These are phyloP conservation scores for Drosophila aldrichi DNA, from an alignment of 2,888 invertebrate species.

Conservation along the genomic window DNA sequence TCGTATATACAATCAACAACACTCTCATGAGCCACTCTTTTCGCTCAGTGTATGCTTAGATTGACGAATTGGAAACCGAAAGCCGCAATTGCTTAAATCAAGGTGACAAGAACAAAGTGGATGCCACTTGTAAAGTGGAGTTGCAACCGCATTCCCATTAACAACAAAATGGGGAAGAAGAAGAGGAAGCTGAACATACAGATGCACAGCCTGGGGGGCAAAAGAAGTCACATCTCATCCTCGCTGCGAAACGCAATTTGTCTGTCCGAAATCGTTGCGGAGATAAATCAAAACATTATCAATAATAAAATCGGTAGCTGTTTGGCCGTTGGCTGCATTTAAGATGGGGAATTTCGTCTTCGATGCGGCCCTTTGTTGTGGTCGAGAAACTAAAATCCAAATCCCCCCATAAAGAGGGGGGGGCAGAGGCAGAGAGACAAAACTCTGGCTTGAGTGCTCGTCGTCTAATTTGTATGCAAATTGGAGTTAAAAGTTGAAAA, in stretches of 20 bases:
- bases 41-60: neutral
- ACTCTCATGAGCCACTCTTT: neutral
- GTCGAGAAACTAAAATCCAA: conserved; percentile 42
- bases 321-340: conserved; percentile 72
- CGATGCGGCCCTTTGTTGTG: conserved; percentile 63
- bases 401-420: conserved; percentile 20
- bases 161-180: conserved; percentile 14
- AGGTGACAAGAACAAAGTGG: conserved; percentile 43
- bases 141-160: conserved; percentile 38
- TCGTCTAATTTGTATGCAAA: conserved; percentile 75
- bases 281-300: conserved; percentile 83
- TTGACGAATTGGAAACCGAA: conserved; percentile 23
- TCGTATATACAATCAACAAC: neutral
- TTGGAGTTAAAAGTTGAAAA: conserved; percentile 64
- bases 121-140: conserved; percentile 18
- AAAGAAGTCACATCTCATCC: conserved; percentile 6
- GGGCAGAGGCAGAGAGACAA: conserved; percentile 8
- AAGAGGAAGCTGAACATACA: neutral
- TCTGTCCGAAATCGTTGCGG: conserved; percentile 60
- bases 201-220: conserved; percentile 7
- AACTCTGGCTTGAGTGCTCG: conserved; percentile 52
- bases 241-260: conserved; percentile 56
- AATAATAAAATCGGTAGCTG: conserved; percentile 83
- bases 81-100: conserved; percentile 41
- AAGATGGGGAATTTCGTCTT: conserved; percentile 49